Conservation (phyloP, 1,140 invertebrate genomes). For the Leptinotarsa defecta region DNA sequence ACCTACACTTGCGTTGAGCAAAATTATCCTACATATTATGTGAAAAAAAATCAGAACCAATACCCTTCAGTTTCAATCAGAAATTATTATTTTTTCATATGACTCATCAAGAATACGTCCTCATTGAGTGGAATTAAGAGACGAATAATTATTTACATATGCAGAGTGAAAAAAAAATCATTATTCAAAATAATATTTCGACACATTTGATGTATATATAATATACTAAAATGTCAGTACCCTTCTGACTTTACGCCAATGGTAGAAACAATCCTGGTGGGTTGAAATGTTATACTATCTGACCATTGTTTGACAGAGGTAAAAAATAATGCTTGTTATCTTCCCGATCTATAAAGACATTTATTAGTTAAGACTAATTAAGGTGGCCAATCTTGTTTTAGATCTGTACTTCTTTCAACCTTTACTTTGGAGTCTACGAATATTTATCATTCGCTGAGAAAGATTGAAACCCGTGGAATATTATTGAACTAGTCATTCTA, state of each 20-base stretch:
- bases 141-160: no score
- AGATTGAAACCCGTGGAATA: neutral
- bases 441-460: constrained; percentile 8
- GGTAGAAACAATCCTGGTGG: constrained; percentile 15
- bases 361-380: constrained; percentile 28
- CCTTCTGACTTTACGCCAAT: constrained; percentile 15
- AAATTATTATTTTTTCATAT: no score
- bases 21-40: no score
- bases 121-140: no score
- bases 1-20: no score
- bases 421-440: neutral
- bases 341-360: constrained; percentile 27
- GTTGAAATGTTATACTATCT: constrained; percentile 30
- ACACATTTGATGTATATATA: no score
- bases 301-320: constrained; percentile 29
- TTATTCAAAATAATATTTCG: no score
- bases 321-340: constrained; percentile 28
- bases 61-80: no score
- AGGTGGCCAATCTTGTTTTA: constrained; percentile 24
- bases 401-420: constrained; percentile 13
- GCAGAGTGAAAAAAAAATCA: no score
- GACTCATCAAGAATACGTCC: no score
- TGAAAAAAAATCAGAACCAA: no score
- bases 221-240: neutral
- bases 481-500: constrained; percentile 3